These are phyloP conservation scores for Chromobotia macracanthus DNA, from an alignment of 2,797 vertebrate species.

Conservation along the genomic window DNA sequence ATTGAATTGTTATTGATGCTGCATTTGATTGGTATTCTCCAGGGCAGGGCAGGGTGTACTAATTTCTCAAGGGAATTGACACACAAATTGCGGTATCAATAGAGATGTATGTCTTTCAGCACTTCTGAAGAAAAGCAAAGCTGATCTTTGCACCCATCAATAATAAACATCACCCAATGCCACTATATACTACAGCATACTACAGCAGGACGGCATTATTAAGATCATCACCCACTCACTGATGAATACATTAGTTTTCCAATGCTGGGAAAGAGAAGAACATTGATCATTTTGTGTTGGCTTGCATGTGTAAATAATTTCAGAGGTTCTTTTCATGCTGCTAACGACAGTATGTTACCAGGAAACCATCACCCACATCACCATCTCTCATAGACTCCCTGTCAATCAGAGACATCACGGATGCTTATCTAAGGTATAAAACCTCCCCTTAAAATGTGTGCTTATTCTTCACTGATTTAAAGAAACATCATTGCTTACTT, in stretches of 20 bases:
- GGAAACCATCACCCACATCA: constrained; percentile 26
- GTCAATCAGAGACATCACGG: constrained; percentile 10
- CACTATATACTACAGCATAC: neutral
- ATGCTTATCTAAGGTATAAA: neutral
- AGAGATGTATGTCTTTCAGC: constrained; percentile 3
- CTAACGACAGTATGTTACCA: constrained; percentile 10
- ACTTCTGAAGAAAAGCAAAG: constrained; percentile 2
- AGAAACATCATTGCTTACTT: neutral
- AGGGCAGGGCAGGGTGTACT: neutral
- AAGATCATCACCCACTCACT: neutral
- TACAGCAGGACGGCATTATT: neutral
- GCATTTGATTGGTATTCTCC: neutral
- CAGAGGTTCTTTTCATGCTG: constrained; percentile 16
- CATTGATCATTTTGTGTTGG: constrained; percentile 1
- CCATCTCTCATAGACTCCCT: neutral
- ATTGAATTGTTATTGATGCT: constrained; percentile 10
- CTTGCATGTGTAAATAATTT: constrained; percentile 20
- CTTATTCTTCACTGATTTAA: neutral
- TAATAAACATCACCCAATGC: neutral
- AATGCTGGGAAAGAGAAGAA: neutral
- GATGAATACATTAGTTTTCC: neutral
- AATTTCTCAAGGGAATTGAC: constrained; percentile 6
- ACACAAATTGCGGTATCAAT: neutral
- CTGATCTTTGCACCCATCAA: constrained; percentile 7
- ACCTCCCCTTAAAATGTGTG: neutral